phyloP scores from a whole-genome alignment of 2,797 vertebrate species.

The Pithecia hirsuta region DNA sequence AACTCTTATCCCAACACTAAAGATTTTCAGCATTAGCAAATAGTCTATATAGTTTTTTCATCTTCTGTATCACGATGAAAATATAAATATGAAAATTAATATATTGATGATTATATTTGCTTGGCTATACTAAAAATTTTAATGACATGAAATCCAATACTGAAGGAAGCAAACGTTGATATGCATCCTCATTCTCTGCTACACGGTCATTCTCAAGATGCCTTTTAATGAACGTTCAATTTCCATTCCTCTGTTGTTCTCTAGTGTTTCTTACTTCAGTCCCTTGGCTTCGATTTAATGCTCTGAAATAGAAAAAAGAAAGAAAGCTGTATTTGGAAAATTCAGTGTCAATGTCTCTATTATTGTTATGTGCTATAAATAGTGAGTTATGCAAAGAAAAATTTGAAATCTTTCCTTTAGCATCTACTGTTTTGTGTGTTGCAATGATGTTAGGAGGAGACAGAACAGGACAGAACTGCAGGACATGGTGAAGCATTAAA shows the following conservation, averaged over 20 bases:
- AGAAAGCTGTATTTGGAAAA: background rate
- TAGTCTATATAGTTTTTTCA: background rate
- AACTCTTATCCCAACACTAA: background rate
- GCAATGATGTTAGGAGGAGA: background rate
- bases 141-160: background rate
- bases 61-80: background rate
- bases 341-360: background rate
- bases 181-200: background rate
- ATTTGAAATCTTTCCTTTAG: background rate
- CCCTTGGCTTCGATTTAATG: background rate
- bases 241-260: background rate
- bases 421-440: background rate
- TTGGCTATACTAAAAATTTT: background rate
- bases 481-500: background rate
- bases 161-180: background rate
- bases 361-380: background rate
- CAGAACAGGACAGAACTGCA: background rate
- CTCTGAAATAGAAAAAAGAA: background rate
- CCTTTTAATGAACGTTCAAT: background rate
- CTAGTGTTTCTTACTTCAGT: background rate
- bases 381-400: background rate
- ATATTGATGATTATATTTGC: background rate
- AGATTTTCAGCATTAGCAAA: background rate
- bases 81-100: background rate
- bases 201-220: background rate